Percentiles rank a stretch among this genome's conserved stretches.
These are phyloP conservation scores for Endomychus coccineus DNA, from an alignment of 2,888 invertebrate species.

Conservation along the genomic window DNA sequence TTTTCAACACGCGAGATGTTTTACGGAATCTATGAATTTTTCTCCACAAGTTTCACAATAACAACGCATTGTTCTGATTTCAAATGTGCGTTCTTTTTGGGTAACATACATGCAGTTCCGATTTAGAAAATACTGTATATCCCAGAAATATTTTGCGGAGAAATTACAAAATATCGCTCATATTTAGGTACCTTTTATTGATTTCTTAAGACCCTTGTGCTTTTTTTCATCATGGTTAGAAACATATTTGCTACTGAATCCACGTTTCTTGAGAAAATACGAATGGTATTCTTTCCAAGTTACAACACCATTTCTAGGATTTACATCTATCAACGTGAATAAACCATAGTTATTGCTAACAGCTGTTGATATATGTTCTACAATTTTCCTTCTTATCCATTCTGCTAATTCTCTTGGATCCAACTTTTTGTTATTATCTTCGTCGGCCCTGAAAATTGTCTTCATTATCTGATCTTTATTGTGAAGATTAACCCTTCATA, in stretches of 20 bases:
- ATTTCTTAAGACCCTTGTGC: conserved; percentile 56
- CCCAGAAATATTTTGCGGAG: no score
- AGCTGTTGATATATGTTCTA: conserved; percentile 61
- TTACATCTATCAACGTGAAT: conserved; percentile 58
- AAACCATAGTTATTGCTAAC: conserved; percentile 59
- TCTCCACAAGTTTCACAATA: no score
- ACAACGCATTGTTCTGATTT: no score
- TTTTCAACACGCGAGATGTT: no score
- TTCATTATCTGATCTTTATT: not conserved
- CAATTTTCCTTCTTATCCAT: conserved; percentile 61
- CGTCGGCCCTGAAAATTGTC: conserved; percentile 52
- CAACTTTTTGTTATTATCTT: conserved; percentile 49
- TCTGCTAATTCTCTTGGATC: conserved; percentile 56
- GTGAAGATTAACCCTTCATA: not conserved
- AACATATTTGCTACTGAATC: conserved; percentile 58
- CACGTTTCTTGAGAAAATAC: conserved; percentile 63
- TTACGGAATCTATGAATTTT: no score
- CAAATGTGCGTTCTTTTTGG: no score
- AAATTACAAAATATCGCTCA: no score
- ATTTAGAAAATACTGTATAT: no score
- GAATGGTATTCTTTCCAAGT: conserved; percentile 77
- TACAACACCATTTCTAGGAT: conserved; percentile 60
- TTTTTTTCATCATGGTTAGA: conserved; percentile 56
- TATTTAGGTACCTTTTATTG: conserved; percentile 48
- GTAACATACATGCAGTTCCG: no score